These are phyloP conservation scores for Phataginus tricuspis DNA, from an alignment of 2,797 vertebrate species.

Conservation along the genomic window DNA sequence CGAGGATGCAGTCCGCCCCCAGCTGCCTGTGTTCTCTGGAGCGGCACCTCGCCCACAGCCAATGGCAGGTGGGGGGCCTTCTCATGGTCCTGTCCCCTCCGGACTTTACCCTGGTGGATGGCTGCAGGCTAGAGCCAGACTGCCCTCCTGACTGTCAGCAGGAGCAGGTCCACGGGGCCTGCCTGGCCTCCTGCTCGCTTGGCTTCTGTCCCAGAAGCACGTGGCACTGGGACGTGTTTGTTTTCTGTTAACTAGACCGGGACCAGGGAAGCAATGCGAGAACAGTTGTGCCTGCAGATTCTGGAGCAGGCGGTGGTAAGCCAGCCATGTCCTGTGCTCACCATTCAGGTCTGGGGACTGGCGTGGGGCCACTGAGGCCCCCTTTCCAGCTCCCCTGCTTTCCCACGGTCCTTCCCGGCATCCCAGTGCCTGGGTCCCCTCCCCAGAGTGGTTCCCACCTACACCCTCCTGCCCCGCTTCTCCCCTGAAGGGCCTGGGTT, in stretches of 20 bases:
- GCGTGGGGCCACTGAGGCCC: not conserved
- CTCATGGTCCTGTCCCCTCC: not conserved
- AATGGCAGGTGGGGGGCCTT: not conserved
- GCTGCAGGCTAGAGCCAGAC: not conserved
- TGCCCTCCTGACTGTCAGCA: not conserved
- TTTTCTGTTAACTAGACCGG: slow-evolving; percentile 6
- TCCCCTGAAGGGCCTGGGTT: not conserved
- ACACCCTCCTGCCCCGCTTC: too few relatives aligned
- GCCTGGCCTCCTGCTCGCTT: not conserved
- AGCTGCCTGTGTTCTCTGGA: not conserved
- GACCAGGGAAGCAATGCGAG: not conserved
- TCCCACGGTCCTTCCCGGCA: not conserved
- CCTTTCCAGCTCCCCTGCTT: not conserved
- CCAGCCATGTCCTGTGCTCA: not conserved
- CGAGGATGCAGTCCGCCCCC: too few relatives aligned
- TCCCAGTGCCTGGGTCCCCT: too few relatives aligned
- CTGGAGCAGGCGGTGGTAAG: not conserved
- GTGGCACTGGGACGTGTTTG: not conserved
- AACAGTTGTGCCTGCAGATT: not conserved
- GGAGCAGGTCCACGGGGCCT: not conserved
- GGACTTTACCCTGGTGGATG: not conserved
- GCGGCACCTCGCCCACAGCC: not conserved
- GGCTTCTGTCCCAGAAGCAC: slow-evolving; percentile 2
- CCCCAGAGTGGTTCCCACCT: not conserved
- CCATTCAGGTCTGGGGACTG: not conserved